Evolutionary conservation across 2,797 vertebrate genomes (phyloP).

Genomic region (Epinephelus coioides): DNA sequence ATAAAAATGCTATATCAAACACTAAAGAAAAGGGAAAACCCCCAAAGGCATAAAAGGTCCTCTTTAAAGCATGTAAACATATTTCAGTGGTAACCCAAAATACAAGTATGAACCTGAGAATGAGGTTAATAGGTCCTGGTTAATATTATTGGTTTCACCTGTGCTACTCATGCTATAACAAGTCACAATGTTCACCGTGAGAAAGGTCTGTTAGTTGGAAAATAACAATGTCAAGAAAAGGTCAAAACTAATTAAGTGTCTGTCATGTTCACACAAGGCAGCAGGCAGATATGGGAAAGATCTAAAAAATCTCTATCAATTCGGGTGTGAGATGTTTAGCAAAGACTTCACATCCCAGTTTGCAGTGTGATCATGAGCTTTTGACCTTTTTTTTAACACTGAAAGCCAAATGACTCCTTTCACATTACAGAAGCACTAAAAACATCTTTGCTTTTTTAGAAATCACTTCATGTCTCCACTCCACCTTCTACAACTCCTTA

Average conservation of each 20-base stretch:
- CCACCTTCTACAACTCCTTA: background rate
- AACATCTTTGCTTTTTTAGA: background rate
- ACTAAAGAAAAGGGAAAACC: no score
- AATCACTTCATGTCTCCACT: background rate
- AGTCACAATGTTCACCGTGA: background rate
- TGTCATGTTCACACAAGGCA: background rate
- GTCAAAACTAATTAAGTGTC: background rate
- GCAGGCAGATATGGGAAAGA: no score
- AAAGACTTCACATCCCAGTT: background rate
- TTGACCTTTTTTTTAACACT: background rate
- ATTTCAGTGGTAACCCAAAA: no score
- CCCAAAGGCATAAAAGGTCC: no score
- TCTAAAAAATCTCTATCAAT: background rate
- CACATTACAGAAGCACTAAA: background rate
- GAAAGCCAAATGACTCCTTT: background rate
- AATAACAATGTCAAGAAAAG: conserved; percentile 9
- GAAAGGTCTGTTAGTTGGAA: background rate
- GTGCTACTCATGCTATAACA: background rate
- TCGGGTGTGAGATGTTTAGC: background rate
- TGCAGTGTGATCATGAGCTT: background rate
- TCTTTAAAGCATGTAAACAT: no score
- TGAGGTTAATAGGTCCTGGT: background rate
- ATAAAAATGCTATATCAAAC: no score
- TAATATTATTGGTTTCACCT: background rate
- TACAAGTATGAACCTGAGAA: no score